A percentile compares a stretch with the other conserved stretches of the same genome.
These are phyloP conservation scores for Petrolisthes manimaculis DNA, from an alignment of 2,888 invertebrate genomes.

Conservation along the genomic window DNA sequence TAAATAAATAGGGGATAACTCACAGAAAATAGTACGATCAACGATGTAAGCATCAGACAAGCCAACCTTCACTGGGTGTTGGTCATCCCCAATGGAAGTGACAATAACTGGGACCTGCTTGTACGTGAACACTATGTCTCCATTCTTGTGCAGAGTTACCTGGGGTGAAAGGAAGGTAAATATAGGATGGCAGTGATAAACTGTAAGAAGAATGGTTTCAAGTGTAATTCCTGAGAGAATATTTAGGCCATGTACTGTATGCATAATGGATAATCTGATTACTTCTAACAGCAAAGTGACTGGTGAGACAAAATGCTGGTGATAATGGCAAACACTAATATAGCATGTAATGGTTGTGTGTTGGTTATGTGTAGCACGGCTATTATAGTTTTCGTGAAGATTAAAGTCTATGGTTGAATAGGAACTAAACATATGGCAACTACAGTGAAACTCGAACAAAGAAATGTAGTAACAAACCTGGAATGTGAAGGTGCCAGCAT, in stretches of 20 bases:
- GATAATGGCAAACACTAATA: too few species aligned
- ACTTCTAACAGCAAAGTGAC: not conserved
- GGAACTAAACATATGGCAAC: too few species aligned
- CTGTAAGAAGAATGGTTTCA: not conserved
- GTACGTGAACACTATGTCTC: slow-evolving; percentile 94
- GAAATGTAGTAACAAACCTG: slow-evolving; percentile 70
- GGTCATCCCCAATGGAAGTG: slow-evolving; percentile 81
- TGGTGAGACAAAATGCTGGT: too few species aligned
- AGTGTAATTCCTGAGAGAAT: not conserved
- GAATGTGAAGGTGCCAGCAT: slow-evolving; percentile 87
- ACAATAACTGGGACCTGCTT: slow-evolving; percentile 84
- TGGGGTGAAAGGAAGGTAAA: slow-evolving; percentile 72
- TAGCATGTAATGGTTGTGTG: too few species aligned
- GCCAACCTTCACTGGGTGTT: slow-evolving; percentile 97
- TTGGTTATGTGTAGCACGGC: too few species aligned
- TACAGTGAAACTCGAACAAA: too few species aligned
- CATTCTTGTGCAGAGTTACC: slow-evolving; percentile 85
- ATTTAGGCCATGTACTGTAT: too few species aligned
- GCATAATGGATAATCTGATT: not conserved
- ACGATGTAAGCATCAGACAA: slow-evolving; percentile 97
- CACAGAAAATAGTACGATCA: slow-evolving; percentile 86
- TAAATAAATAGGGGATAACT: slow-evolving; percentile 13
- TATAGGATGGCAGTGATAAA: not conserved
- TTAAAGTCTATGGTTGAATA: too few species aligned
- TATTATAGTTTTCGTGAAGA: too few species aligned